These are phyloP conservation scores for Drosophila prostipennis DNA, from an alignment of 2,888 invertebrate species.

Conservation along the genomic window DNA sequence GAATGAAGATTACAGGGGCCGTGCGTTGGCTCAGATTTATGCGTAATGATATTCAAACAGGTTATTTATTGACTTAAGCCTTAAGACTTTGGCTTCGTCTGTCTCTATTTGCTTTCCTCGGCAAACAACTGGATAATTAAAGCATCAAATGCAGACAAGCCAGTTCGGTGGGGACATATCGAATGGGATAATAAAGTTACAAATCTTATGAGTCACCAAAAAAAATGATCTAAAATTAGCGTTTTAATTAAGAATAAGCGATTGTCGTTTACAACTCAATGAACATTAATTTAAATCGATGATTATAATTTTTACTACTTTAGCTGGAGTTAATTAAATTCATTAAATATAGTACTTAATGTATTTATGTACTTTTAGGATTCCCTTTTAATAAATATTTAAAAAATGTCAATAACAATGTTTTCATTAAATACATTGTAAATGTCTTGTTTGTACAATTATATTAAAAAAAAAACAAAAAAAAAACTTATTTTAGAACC, in stretches of 20 bases:
- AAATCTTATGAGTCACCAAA: not conserved
- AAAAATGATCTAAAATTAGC: not conserved
- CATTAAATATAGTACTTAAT: too few relatives aligned
- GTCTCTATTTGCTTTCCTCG: slow-evolving; percentile 40
- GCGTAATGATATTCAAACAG: slow-evolving; percentile 62
- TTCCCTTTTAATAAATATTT: too few relatives aligned
- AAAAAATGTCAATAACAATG: too few relatives aligned
- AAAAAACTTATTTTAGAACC: too few relatives aligned
- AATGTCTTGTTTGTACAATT: too few relatives aligned
- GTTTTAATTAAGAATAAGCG: too few relatives aligned
- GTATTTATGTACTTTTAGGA: too few relatives aligned
- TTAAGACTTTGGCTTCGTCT: slow-evolving; percentile 12
- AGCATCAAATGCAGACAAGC: slow-evolving; percentile 65
- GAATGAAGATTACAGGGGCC: slow-evolving; percentile 62
- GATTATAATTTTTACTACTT: not conserved
- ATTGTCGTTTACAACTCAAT: not conserved
- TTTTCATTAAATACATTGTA: too few relatives aligned
- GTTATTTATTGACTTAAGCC: slow-evolving; percentile 56
- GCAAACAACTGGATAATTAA: slow-evolving; percentile 61
- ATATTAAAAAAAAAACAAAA: too few relatives aligned
- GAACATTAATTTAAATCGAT: not conserved
- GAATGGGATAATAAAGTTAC: slow-evolving; percentile 13
- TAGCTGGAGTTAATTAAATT: too few relatives aligned
- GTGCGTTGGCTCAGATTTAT: slow-evolving; percentile 47
- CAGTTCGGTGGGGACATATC: slow-evolving; percentile 39